These are phyloP conservation scores for Brachylomia viminalis DNA, from an alignment of 2,888 invertebrate genomes.

Conservation along the genomic window DNA sequence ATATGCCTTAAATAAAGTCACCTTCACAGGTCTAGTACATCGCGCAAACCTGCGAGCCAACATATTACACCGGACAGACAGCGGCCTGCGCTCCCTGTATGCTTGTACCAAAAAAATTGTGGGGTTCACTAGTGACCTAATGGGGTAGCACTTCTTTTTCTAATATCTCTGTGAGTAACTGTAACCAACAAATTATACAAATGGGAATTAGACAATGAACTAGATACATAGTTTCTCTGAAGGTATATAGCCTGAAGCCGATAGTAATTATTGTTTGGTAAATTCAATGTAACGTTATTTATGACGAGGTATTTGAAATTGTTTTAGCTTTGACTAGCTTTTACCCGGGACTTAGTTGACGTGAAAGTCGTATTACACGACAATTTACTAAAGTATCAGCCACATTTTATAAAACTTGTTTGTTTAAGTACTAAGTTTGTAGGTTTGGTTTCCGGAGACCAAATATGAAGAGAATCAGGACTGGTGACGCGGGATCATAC, in stretches of 20 bases:
- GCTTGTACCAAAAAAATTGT: too few species aligned
- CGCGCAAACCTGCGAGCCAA: too few species aligned
- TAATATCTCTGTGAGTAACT: slow-evolving; percentile 9
- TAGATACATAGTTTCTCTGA: background rate
- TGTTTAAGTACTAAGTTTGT: too few species aligned
- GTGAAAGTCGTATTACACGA: background rate
- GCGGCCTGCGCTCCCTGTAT: too few species aligned
- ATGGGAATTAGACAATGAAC: slow-evolving; percentile 19
- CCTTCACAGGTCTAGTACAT: too few species aligned
- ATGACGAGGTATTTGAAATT: background rate
- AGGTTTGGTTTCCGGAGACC: background rate
- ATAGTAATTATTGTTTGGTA: slow-evolving; percentile 6
- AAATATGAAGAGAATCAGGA: too few species aligned
- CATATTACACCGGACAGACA: too few species aligned
- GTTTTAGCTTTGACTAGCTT: background rate
- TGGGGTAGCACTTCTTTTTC: background rate
- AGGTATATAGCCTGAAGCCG: slow-evolving; percentile 1
- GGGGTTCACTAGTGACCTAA: too few species aligned
- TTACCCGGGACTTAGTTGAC: too few species aligned
- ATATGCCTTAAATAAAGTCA: too few species aligned
- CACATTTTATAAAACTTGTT: background rate
- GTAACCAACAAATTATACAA: slow-evolving; percentile 12
- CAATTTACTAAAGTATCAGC: background rate
- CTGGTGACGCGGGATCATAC: too few species aligned
- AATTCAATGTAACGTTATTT: slow-evolving; percentile 17